Conservation (phyloP, 2,797 vertebrate species). For the Myiotriccus ornatus region DNA sequence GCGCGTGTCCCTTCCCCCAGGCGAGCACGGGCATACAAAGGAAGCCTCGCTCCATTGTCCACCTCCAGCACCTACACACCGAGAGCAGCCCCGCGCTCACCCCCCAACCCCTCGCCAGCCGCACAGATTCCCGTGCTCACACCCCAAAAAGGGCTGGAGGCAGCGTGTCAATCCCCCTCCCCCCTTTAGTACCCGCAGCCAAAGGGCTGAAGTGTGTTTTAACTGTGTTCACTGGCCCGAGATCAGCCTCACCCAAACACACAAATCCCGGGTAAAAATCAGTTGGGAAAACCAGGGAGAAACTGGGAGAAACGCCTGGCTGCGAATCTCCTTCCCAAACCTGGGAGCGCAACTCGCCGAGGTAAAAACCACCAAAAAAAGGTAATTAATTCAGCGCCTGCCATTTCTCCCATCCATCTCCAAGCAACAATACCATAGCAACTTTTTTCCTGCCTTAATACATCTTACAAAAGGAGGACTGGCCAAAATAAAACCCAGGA, state of each 20-base stretch:
- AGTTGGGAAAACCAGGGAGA: not conserved
- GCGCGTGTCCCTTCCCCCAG: slow-evolving; percentile 70
- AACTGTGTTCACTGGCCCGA: not conserved
- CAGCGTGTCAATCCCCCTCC: not conserved
- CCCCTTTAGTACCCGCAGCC: not conserved
- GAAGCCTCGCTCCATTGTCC: slow-evolving; percentile 70
- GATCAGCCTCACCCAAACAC: not conserved
- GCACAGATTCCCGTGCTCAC: not conserved
- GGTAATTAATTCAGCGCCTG: slow-evolving; percentile 46
- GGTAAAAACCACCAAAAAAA: not conserved
- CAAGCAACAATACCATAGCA: slow-evolving; percentile 84
- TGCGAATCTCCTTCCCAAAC: not conserved
- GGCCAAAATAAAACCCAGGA: not conserved
- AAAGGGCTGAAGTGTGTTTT: not conserved
- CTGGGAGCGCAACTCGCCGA: not conserved
- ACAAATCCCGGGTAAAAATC: not conserved
- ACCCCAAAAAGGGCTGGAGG: not conserved
- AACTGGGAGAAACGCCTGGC: not conserved
- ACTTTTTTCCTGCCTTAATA: slow-evolving; percentile 71
- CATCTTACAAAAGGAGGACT: not conserved
- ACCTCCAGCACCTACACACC: slow-evolving; percentile 1
- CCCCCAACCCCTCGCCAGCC: not conserved
- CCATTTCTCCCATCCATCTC: slow-evolving; percentile 64
- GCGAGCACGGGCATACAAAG: slow-evolving; percentile 72
- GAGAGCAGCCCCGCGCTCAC: not conserved